Conservation (phyloP, 2,113 vertebrate species). For the Pyrgilauda ruficollis region DNA sequence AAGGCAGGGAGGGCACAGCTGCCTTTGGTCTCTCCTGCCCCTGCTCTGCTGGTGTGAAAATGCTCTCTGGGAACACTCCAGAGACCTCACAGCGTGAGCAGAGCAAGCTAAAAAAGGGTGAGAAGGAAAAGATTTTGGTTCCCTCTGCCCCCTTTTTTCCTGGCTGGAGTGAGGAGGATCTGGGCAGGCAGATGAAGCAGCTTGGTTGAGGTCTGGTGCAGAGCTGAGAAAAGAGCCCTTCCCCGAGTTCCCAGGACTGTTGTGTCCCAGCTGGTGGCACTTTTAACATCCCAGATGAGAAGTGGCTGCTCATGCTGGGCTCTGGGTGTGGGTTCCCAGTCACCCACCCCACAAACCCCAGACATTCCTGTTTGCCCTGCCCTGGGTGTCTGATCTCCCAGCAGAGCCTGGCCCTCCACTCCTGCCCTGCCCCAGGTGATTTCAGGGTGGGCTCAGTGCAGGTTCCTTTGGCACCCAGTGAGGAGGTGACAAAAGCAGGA, state of each 20-base stretch:
- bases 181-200: neutral
- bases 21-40: neutral
- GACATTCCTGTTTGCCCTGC: accelerated
- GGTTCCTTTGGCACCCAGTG: neutral
- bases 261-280: neutral
- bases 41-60: neutral
- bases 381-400: accelerated
- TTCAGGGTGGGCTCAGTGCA: neutral
- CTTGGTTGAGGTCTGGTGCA: neutral
- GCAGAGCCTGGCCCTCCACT: neutral
- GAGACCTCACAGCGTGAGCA: neutral
- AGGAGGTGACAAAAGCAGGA: neutral
- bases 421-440: neutral
- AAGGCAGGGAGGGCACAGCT: neutral
- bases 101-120: neutral
- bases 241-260: neutral
- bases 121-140: neutral
- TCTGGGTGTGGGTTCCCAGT: neutral
- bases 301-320: accelerated
- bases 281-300: neutral
- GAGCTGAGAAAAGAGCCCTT: neutral
- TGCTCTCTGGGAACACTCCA: neutral
- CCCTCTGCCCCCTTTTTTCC: neutral
- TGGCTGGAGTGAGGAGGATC: neutral
- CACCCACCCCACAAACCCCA: neutral